Conservation (phyloP, 2,797 vertebrate species). For the Catostomus latipinnis region DNA sequence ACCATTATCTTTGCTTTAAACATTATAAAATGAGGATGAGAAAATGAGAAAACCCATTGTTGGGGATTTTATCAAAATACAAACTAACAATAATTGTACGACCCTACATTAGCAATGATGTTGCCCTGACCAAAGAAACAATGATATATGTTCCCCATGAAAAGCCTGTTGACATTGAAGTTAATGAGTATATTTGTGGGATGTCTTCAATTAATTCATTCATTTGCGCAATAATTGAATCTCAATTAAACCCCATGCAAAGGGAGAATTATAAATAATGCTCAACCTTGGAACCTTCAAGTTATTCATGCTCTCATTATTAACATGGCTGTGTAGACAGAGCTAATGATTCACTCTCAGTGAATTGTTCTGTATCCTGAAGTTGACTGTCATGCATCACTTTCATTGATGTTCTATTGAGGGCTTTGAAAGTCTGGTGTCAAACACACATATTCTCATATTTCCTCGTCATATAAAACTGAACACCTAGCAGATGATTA, state of each 20-base stretch:
- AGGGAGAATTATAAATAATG: constrained; percentile 14
- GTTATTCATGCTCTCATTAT: constrained; percentile 32
- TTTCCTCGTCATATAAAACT: constrained; percentile 25
- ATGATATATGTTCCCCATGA: neutral
- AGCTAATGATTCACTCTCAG: constrained; percentile 10
- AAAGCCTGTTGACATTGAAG: constrained; percentile 17
- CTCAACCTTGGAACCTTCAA: constrained; percentile 29
- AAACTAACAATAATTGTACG: neutral
- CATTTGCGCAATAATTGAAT: constrained; percentile 36
- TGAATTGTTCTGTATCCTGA: constrained; percentile 12
- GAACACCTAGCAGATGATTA: constrained; percentile 30
- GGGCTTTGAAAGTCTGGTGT: constrained; percentile 6
- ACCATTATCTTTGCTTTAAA: too few species aligned
- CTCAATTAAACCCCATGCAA: constrained; percentile 11
- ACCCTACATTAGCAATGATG: neutral
- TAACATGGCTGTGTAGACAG: constrained; percentile 2
- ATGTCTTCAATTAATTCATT: constrained; percentile 35
- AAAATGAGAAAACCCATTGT: too few species aligned
- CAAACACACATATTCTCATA: constrained; percentile 33
- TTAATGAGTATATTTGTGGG: constrained; percentile 41
- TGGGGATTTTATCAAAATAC: neutral
- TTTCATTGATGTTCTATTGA: constrained; percentile 16
- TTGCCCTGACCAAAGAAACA: constrained; percentile 7
- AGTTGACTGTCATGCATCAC: constrained; percentile 7
- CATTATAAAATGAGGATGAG: too few species aligned